phyloP scores from a whole-genome alignment of 2,888 invertebrate species.

The Podabrus alpinus region DNA sequence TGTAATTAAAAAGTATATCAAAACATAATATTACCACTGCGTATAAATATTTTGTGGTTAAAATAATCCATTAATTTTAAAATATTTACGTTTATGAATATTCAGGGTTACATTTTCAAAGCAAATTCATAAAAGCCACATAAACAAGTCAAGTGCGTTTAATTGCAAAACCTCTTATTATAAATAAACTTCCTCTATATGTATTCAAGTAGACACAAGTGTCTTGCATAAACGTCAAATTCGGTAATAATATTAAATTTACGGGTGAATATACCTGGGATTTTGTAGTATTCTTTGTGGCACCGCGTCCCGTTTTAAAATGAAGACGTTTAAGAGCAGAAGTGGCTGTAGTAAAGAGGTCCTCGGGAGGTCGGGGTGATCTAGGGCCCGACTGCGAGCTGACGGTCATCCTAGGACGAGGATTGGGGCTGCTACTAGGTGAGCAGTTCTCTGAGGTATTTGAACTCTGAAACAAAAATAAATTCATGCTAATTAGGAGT shows the following conservation, averaged over 20 bases:
- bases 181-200: not conserved
- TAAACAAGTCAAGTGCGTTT: not conserved
- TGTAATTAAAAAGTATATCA: not conserved
- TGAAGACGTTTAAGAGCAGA: constrained; percentile 68
- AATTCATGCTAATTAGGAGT: not conserved
- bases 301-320: constrained; percentile 65
- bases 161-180: not conserved
- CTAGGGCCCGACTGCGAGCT: constrained; percentile 57
- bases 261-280: constrained; percentile 29
- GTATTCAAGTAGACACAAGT: not conserved
- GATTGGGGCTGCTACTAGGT: constrained; percentile 45
- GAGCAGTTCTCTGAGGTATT: constrained; percentile 41
- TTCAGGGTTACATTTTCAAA: not conserved
- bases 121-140: not conserved
- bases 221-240: not conserved
- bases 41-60: not conserved
- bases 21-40: not conserved
- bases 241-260: not conserved
- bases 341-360: constrained; percentile 60
- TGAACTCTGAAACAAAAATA: constrained; percentile 35
- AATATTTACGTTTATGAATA: not conserved
- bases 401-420: constrained; percentile 59
- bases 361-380: constrained; percentile 54
- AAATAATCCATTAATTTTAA: not conserved
- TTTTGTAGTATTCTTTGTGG: constrained; percentile 48